Conservation (phyloP, 1,140 invertebrate genomes). For the Calephelis nemesis region DNA sequence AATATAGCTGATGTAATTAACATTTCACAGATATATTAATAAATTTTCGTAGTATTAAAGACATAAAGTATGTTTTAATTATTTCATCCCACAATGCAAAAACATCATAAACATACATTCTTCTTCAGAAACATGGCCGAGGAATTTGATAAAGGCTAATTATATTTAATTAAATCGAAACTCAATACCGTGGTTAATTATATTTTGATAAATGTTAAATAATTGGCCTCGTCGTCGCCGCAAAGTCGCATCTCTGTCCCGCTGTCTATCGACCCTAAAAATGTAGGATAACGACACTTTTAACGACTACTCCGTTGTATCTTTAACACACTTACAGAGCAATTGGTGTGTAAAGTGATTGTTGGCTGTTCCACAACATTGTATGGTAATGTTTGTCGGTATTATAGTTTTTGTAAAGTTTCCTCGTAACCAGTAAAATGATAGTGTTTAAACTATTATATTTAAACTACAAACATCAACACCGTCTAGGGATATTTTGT, state of each 20-base stretch:
- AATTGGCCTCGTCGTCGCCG: conserved; percentile 49
- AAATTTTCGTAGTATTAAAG: no score
- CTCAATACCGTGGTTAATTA: not conserved
- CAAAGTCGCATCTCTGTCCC: conserved; percentile 45
- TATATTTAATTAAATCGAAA: not conserved
- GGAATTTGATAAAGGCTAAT: not conserved
- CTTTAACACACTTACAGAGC: conserved; percentile 51
- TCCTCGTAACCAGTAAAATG: no score
- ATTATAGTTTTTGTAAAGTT: conserved; percentile 6
- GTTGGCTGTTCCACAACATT: conserved; percentile 36
- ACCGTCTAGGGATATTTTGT: no score
- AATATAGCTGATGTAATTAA: no score
- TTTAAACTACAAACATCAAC: no score
- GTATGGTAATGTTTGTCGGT: conserved; percentile 4
- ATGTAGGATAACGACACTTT: conserved; percentile 71
- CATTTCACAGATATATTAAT: no score
- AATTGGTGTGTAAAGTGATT: conserved; percentile 55
- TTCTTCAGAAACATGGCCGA: not conserved
- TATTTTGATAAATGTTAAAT: conserved; percentile 32
- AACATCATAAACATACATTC: not conserved
- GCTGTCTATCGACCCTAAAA: conserved; percentile 64
- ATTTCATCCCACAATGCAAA: not conserved
- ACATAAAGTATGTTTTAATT: not conserved
- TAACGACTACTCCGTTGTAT: conserved; percentile 51
- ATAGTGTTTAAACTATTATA: no score